These are phyloP conservation scores for Aphelocoma californica DNA, from an alignment of 2,797 vertebrate species.

Conservation along the genomic window DNA sequence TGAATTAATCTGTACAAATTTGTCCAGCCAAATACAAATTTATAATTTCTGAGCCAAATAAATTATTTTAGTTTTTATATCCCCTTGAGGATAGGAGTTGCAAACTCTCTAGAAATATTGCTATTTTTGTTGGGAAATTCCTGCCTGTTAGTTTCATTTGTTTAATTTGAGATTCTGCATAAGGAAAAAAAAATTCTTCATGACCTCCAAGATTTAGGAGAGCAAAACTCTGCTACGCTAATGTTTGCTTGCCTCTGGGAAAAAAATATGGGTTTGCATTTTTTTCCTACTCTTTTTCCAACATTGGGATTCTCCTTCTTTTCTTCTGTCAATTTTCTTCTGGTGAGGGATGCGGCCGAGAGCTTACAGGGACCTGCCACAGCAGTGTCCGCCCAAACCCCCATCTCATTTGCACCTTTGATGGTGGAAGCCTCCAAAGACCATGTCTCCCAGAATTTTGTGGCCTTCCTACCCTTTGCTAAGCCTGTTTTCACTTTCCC, in stretches of 20 bases:
- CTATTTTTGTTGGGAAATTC: background rate
- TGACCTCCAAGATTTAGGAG: background rate
- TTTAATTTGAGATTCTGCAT: background rate
- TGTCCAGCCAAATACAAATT: background rate
- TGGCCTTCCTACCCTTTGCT: background rate
- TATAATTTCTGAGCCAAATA: background rate
- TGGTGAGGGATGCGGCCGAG: background rate
- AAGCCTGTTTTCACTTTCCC: background rate
- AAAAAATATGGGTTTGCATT: background rate
- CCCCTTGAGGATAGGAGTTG: background rate
- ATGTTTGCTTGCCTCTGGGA: background rate
- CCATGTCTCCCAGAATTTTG: background rate
- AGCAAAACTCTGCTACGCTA: background rate
- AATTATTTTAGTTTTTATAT: background rate
- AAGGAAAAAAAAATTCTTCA: background rate
- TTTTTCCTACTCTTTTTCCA: background rate
- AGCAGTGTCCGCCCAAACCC: background rate
- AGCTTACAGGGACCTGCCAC: background rate
- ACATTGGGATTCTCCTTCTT: background rate
- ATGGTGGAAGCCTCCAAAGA: accelerated
- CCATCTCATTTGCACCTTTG: accelerated
- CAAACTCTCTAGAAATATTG: background rate
- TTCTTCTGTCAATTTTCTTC: background rate
- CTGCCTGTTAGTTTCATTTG: background rate
- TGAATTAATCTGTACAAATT: background rate